Evolutionary conservation across 2,797 vertebrate genomes (phyloP).

Genomic region (Pseudochaenichthys georgianus): DNA sequence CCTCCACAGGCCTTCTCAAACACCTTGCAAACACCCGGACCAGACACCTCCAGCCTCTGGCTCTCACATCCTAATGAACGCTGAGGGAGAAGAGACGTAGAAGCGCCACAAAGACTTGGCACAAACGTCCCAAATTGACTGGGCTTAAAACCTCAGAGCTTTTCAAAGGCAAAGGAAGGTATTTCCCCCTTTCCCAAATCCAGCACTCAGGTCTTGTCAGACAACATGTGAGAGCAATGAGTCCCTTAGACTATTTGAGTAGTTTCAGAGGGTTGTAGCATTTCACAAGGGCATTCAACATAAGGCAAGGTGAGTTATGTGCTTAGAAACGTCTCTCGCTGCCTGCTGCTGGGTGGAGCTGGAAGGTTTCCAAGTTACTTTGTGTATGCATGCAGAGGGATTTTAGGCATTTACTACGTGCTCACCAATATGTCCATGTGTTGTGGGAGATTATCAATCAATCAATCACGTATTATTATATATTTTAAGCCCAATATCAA

Average conservation of each 20-base stretch:
- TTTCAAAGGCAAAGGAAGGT: conserved; percentile 72
- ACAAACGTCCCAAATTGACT: conserved; percentile 76
- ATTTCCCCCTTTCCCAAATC: conserved; percentile 69
- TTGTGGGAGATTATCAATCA: not conserved
- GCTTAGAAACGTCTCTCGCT: conserved; percentile 53
- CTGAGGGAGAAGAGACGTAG: conserved; percentile 69
- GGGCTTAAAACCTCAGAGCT: conserved; percentile 75
- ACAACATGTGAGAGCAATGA: conserved; percentile 69
- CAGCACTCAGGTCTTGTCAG: conserved; percentile 67
- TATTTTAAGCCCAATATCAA: too few species aligned
- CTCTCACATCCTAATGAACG: conserved; percentile 84
- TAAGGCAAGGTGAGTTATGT: conserved; percentile 53
- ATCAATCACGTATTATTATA: too few species aligned
- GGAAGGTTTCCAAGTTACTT: conserved; percentile 34
- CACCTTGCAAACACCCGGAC: conserved; percentile 80
- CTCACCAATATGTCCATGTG: conserved; percentile 7
- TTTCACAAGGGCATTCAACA: conserved; percentile 67
- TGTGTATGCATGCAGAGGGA: conserved; percentile 30
- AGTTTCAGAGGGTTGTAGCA: conserved; percentile 59
- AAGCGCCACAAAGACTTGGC: conserved; percentile 63
- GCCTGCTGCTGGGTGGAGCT: conserved; percentile 29
- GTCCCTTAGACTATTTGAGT: conserved; percentile 67
- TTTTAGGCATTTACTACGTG: conserved; percentile 23
- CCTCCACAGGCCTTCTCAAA: conserved; percentile 76
- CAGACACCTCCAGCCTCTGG: conserved; percentile 78